Percentiles rank a stretch among this genome's conserved stretches.
phyloP scores from a whole-genome alignment of 2,113 vertebrate genomes.

The Haplotaxodon microlepis region DNA sequence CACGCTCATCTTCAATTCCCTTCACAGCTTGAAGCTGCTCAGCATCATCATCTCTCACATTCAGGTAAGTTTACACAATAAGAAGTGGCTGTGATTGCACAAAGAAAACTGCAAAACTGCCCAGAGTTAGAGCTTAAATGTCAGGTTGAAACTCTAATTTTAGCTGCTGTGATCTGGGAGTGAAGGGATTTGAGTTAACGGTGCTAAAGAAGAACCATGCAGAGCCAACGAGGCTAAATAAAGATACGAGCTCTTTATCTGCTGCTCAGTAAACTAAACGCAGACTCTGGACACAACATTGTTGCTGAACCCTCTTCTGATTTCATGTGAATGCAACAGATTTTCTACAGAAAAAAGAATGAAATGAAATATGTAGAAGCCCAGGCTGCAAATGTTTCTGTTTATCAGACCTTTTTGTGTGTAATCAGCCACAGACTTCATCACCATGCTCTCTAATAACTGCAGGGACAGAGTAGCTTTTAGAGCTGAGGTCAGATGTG shows the following conservation, averaged over 20 bases:
- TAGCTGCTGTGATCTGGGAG: conserved; percentile 30
- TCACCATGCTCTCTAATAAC: neutral
- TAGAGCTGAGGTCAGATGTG: neutral
- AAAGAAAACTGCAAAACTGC: neutral
- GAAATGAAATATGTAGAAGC: neutral
- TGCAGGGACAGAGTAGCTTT: neutral
- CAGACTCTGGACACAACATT: neutral
- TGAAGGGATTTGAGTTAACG: conserved; percentile 40
- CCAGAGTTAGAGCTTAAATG: neutral
- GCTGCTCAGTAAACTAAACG: neutral
- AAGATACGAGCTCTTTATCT: neutral
- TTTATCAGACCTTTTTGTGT: neutral
- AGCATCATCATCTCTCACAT: neutral
- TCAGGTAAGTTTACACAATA: conserved; percentile 13
- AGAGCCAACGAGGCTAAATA: neutral
- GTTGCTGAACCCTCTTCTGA: neutral
- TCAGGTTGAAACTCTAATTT: conserved; percentile 11
- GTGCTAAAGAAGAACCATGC: neutral
- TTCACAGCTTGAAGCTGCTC: neutral
- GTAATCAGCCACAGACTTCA: neutral
- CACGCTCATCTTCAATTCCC: neutral
- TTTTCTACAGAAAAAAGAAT: neutral
- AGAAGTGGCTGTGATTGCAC: fast-evolving
- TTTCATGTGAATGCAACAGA: neutral
- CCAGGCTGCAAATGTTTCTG: neutral